These are phyloP conservation scores for Limnephilus rhombicus DNA, from an alignment of 2,888 invertebrate species.

Conservation along the genomic window DNA sequence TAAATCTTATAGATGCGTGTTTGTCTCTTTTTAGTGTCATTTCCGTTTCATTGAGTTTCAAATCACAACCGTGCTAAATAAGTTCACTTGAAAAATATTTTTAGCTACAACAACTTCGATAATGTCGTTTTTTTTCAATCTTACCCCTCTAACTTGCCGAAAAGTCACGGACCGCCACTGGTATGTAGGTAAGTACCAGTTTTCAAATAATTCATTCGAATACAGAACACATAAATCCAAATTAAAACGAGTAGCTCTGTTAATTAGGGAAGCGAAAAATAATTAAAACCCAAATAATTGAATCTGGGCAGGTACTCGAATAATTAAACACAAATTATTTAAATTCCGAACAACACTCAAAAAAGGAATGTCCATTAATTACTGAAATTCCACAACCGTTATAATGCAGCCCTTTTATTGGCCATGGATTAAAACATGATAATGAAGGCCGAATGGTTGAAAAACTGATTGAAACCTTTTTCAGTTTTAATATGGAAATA, in stretches of 20 bases:
- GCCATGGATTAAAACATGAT: not conserved
- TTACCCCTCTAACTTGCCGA: too few species aligned
- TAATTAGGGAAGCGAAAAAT: conserved; percentile 62
- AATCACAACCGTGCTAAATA: too few species aligned
- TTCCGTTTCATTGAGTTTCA: too few species aligned
- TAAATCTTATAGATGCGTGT: too few species aligned
- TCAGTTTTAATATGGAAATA: not conserved
- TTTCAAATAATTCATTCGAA: not conserved
- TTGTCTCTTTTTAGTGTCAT: too few species aligned
- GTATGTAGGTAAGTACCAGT: not conserved
- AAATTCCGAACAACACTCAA: conserved; percentile 28
- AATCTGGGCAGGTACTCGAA: conserved; percentile 44
- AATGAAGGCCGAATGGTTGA: not conserved
- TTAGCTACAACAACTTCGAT: too few species aligned
- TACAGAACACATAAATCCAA: not conserved
- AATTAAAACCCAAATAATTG: conserved; percentile 60
- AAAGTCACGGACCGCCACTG: too few species aligned
- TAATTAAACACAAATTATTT: conserved; percentile 47
- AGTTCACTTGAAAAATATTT: too few species aligned
- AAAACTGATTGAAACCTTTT: conserved; percentile 5
- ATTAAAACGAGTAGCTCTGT: not conserved
- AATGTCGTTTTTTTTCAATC: too few species aligned
- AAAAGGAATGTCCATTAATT: conserved; percentile 23
- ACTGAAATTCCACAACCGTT: conserved; percentile 39
- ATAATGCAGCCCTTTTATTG: conserved; percentile 19